Evolutionary conservation across 2,888 invertebrate genomes (phyloP).

Genomic region (Agrochola circellaris): DNA sequence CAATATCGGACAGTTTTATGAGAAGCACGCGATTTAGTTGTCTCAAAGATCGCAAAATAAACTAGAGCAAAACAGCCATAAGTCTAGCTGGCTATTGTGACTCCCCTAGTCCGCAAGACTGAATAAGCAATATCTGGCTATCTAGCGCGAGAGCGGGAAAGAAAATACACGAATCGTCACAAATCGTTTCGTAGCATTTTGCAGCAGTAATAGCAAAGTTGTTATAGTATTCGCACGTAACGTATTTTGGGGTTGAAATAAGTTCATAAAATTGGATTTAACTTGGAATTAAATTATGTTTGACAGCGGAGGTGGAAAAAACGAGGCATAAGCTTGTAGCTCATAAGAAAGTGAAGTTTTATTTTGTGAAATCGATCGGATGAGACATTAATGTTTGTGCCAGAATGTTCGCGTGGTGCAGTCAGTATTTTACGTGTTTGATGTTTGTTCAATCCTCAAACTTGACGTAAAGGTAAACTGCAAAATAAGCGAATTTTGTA

Average conservation of each 20-base stretch:
- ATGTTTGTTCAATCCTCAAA: conserved; percentile 18
- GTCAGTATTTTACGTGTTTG: conserved; percentile 15
- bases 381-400: conserved; percentile 5
- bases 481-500: conserved; percentile 22
- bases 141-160: conserved; percentile 14
- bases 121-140: conserved; percentile 19
- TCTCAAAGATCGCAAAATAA: background rate
- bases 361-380: conserved; percentile 14
- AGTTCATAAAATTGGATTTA: conserved; percentile 29
- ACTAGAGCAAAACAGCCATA: background rate
- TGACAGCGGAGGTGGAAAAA: background rate
- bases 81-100: background rate
- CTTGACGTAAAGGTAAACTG: conserved; percentile 31
- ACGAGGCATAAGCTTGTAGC: background rate
- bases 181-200: conserved; percentile 7
- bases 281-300: conserved; percentile 1
- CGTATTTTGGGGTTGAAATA: background rate
- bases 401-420: conserved; percentile 2
- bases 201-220: conserved; percentile 21
- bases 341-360: background rate
- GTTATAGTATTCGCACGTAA: conserved; percentile 16
- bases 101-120: conserved; percentile 21
- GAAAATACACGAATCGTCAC: conserved; percentile 11
- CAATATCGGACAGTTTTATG: background rate
- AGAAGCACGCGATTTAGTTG: background rate